Percentiles rank a stretch among this genome's conserved stretches.
phyloP scores from a whole-genome alignment of 2,113 vertebrate species.

The Nasalis larvatus region DNA sequence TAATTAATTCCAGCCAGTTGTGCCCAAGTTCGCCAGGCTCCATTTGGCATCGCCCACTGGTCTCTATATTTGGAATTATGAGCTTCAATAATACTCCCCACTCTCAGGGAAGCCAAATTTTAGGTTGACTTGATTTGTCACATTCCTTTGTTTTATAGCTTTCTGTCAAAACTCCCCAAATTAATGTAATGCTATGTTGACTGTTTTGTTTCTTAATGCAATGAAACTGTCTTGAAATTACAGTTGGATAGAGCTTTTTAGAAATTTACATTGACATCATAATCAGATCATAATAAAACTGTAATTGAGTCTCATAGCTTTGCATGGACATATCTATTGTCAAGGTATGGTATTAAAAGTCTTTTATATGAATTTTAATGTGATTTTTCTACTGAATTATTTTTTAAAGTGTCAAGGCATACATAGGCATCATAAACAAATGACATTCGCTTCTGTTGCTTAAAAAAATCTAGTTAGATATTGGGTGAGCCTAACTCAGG shows the following conservation, averaged over 20 bases:
- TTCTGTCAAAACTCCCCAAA: slow-evolving; percentile 62
- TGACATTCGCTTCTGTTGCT: neutral
- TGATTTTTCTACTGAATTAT: neutral
- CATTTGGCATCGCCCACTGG: neutral
- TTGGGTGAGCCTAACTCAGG: neutral
- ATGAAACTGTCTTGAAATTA: slow-evolving; percentile 57
- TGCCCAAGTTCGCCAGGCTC: neutral
- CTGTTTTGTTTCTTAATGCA: slow-evolving; percentile 57
- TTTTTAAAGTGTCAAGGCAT: neutral
- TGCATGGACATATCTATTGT: neutral
- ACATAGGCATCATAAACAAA: neutral
- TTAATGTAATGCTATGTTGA: slow-evolving; percentile 66
- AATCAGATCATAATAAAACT: slow-evolving; percentile 55
- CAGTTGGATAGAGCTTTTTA: neutral
- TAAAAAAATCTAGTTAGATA: neutral
- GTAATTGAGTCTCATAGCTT: neutral
- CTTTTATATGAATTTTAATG: slow-evolving; percentile 31
- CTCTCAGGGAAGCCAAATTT: neutral
- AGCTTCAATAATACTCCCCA: accelerated
- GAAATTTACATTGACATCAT: slow-evolving; percentile 46
- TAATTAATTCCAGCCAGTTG: neutral
- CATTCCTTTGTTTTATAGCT: slow-evolving; percentile 42
- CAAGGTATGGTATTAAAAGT: neutral
- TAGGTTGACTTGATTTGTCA: neutral
- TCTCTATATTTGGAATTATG: neutral